Evolutionary conservation across 2,888 invertebrate genomes (phyloP).

Genomic region (Kuschelorhynchus macadamiae): DNA sequence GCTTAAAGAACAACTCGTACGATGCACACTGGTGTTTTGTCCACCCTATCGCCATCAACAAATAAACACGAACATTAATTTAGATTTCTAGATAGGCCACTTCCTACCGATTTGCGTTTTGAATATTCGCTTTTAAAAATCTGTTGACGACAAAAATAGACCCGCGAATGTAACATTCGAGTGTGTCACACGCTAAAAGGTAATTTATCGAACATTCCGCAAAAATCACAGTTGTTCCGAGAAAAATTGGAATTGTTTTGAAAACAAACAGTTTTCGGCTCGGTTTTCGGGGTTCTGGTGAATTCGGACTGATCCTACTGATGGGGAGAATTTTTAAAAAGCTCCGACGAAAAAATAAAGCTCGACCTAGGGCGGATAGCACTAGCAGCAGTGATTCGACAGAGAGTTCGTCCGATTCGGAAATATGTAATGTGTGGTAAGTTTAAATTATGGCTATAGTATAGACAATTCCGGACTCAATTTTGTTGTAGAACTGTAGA

Average conservation of each 20-base stretch:
- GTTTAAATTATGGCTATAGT: too few relatives aligned
- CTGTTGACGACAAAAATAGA: conserved; percentile 35
- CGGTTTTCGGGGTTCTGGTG: too few relatives aligned
- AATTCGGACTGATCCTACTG: too few relatives aligned
- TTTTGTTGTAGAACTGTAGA: too few relatives aligned
- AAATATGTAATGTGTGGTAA: conserved; percentile 3
- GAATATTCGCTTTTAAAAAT: conserved; percentile 18
- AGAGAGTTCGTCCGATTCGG: conserved; percentile 22
- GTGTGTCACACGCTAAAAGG: neutral
- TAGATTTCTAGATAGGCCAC: conserved; percentile 22
- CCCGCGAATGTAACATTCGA: too few relatives aligned
- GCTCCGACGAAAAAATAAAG: conserved; percentile 15
- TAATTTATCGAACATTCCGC: conserved; percentile 1
- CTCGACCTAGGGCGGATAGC: neutral
- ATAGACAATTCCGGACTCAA: too few relatives aligned
- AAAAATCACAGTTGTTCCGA: too few relatives aligned
- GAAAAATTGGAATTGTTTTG: too few relatives aligned
- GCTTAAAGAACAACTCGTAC: too few relatives aligned
- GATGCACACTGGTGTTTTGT: too few relatives aligned
- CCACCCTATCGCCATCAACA: too few relatives aligned
- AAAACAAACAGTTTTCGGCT: too few relatives aligned
- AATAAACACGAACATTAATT: conserved; percentile 13
- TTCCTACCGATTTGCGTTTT: conserved; percentile 14
- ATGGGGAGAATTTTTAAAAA: conserved; percentile 44
- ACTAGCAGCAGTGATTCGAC: conserved; percentile 25